phyloP scores from a whole-genome alignment of 2,797 vertebrate species.

The Hoplostethus atlanticus region DNA sequence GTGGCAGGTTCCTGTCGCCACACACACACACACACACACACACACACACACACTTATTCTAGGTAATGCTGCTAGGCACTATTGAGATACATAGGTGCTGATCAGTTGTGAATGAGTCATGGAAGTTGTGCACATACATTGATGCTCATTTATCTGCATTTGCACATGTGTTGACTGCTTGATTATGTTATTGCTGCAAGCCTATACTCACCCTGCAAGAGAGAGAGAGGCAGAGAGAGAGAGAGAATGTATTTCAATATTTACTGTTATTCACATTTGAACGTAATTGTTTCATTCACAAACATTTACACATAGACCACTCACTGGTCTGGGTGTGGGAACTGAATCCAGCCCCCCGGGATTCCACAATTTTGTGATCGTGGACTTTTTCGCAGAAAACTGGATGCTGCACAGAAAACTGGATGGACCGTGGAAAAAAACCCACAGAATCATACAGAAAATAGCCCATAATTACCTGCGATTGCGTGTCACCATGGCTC shows the following conservation, averaged over 20 bases:
- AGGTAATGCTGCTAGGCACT: slow-evolving; percentile 48
- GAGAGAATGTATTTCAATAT: slow-evolving; percentile 7
- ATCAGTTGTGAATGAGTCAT: slow-evolving; percentile 55
- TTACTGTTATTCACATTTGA: slow-evolving; percentile 35
- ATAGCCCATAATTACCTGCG: no score
- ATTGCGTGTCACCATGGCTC: no score
- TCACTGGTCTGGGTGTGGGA: not conserved
- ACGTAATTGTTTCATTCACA: slow-evolving; percentile 19
- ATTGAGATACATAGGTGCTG: slow-evolving; percentile 57
- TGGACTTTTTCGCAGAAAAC: no score
- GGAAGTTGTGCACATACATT: slow-evolving; percentile 34
- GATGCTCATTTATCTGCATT: slow-evolving; percentile 72
- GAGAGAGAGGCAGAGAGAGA: not conserved
- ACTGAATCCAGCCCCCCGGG: no score
- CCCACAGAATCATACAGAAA: not conserved
- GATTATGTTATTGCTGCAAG: slow-evolving; percentile 61
- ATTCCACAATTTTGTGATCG: no score
- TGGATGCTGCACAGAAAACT: no score
- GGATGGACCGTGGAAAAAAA: no score
- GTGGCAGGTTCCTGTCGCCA: slow-evolving; percentile 64
- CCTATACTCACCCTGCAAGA: slow-evolving; percentile 41
- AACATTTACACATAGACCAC: not conserved
- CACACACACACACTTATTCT: slow-evolving; percentile 10
- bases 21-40: slow-evolving; percentile 16
- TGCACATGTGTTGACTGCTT: slow-evolving; percentile 74